Conservation (phyloP, 1,140 invertebrate genomes). For the Caenorhabditis latens region DNA sequence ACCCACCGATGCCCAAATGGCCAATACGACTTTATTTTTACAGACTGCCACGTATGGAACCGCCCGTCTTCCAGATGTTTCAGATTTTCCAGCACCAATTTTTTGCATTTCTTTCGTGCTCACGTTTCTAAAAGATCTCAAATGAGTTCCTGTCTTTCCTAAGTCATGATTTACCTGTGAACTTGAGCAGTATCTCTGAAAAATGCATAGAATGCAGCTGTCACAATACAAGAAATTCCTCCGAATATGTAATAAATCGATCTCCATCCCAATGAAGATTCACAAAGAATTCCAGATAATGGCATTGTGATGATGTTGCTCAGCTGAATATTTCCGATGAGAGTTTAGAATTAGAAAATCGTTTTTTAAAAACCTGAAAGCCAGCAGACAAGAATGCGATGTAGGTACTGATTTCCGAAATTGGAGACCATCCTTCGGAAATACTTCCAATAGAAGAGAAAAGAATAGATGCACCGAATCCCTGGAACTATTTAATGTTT, state of each 20-base stretch:
- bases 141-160: not conserved
- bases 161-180: slow-evolving; percentile 44
- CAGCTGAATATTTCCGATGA: slow-evolving; percentile 59
- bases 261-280: slow-evolving; percentile 64
- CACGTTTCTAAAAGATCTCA: slow-evolving; percentile 47
- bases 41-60: slow-evolving; percentile 39
- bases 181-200: slow-evolving; percentile 64
- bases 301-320: slow-evolving; percentile 68
- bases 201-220: slow-evolving; percentile 61
- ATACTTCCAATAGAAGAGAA: slow-evolving; percentile 68
- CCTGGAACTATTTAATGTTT: not conserved
- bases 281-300: slow-evolving; percentile 60
- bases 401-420: slow-evolving; percentile 24
- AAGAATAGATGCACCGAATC: slow-evolving; percentile 63
- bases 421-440: slow-evolving; percentile 13
- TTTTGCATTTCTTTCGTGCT: slow-evolving; percentile 22
- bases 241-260: slow-evolving; percentile 67
- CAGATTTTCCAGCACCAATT: slow-evolving; percentile 46
- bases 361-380: not conserved
- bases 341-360: slow-evolving; percentile 14
- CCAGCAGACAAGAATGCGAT: slow-evolving; percentile 69
- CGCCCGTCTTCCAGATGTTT: not conserved
- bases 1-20: slow-evolving; percentile 46
- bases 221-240: slow-evolving; percentile 52
- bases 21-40: slow-evolving; percentile 52